A percentile compares a stretch with the other conserved stretches of the same genome.
phyloP scores from a whole-genome alignment of 2,113 vertebrate genomes.

The Zapornia atra region DNA sequence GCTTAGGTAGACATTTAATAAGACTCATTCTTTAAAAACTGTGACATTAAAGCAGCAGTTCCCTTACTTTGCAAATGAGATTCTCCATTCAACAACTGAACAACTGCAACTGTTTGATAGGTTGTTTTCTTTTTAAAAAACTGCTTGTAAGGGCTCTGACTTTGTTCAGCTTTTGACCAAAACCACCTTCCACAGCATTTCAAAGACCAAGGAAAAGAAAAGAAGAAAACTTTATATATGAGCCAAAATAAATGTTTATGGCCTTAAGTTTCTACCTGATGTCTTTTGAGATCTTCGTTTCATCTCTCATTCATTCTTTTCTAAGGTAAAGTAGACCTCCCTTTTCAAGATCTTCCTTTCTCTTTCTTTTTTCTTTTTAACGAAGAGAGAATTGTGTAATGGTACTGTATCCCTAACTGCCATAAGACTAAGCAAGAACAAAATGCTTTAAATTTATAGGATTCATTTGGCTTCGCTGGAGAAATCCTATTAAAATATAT shows the following conservation, averaged over 20 bases:
- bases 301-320: background rate
- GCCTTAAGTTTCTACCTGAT: background rate
- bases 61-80: slow-evolving; percentile 55
- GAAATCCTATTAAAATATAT: background rate
- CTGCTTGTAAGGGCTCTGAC: slow-evolving; percentile 23
- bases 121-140: slow-evolving; percentile 49
- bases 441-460: background rate
- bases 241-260: background rate
- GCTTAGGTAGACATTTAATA: slow-evolving; percentile 56
- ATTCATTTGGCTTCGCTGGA: background rate
- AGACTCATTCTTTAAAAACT: slow-evolving; percentile 34
- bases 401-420: background rate
- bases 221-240: background rate
- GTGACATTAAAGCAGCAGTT: slow-evolving; percentile 44
- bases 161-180: slow-evolving; percentile 9
- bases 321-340: background rate
- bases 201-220: background rate
- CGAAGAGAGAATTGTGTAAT: background rate
- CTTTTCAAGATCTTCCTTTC: background rate
- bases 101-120: slow-evolving; percentile 43
- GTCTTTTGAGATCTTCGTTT: background rate
- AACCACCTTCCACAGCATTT: background rate
- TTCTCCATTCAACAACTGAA: background rate
- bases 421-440: background rate
- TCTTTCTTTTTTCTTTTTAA: background rate